These are phyloP conservation scores for Saimiri boliviensis DNA, from an alignment of 2,113 vertebrate species.

Conservation along the genomic window DNA sequence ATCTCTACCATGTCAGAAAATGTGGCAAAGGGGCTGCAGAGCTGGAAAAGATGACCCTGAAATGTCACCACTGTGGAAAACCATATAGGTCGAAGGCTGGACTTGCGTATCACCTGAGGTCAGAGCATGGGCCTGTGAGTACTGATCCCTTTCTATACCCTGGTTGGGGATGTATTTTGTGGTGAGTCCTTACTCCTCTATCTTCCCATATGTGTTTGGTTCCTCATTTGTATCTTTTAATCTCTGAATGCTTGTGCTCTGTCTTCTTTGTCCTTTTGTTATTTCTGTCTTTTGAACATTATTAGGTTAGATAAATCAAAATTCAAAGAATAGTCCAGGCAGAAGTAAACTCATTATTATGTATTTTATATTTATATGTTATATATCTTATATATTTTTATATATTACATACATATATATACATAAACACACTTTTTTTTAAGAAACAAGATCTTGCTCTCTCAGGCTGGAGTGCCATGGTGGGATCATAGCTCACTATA, in stretches of 20 bases:
- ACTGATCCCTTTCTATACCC: neutral
- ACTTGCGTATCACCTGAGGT: slow-evolving; percentile 94
- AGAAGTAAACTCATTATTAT: neutral
- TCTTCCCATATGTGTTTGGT: neutral
- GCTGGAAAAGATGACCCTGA: slow-evolving; percentile 93
- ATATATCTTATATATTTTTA: too few relatives aligned
- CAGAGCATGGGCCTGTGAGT: slow-evolving; percentile 95
- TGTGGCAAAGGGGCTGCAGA: slow-evolving; percentile 95
- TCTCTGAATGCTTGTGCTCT: slow-evolving; percentile 26
- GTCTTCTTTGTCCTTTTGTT: neutral
- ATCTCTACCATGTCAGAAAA: slow-evolving; percentile 94
- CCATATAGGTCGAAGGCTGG: slow-evolving; percentile 94
- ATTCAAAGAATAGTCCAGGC: neutral
- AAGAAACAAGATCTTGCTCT: too few relatives aligned
- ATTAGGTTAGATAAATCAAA: slow-evolving; percentile 12
- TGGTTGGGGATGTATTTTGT: neutral
- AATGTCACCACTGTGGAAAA: slow-evolving; percentile 94
- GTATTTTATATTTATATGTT: too few relatives aligned
- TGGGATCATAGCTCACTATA: too few relatives aligned
- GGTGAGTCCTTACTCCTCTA: neutral
- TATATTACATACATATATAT: too few relatives aligned
- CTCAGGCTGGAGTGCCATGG: too few relatives aligned
- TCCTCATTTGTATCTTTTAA: slow-evolving; percentile 28
- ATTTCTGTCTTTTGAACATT: slow-evolving; percentile 51
- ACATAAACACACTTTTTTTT: too few relatives aligned